A percentile compares a stretch with the other conserved stretches of the same genome.
Evolutionary conservation across 2,797 vertebrate genomes (phyloP).

Genomic region (Protosalanx chinensis): DNA sequence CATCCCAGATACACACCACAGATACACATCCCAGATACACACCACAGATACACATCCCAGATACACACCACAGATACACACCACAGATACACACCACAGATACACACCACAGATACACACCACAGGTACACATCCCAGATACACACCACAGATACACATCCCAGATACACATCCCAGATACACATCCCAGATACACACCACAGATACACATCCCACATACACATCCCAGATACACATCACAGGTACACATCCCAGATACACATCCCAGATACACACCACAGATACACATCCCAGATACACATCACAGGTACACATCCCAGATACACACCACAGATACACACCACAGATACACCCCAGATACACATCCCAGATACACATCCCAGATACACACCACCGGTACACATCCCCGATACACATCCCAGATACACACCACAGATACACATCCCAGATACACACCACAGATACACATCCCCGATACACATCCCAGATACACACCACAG

Average conservation of each 20-base stretch:
- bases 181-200: neutral
- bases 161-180: too few relatives aligned
- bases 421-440: neutral
- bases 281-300: neutral
- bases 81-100: neutral
- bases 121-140: too few relatives aligned
- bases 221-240: neutral
- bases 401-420: too few relatives aligned
- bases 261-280: neutral
- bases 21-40: neutral
- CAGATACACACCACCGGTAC: neutral
- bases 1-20: neutral
- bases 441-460: neutral
- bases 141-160: neutral
- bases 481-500: neutral
- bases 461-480: neutral
- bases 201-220: neutral
- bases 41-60: neutral
- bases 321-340: neutral
- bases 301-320: too few relatives aligned
- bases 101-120: neutral
- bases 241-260: neutral
- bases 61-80: neutral
- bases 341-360: neutral
- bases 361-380: neutral